A percentile compares a stretch with the other conserved stretches of the same genome.
These are phyloP conservation scores for Spialia ferax DNA, from an alignment of 2,888 invertebrate genomes.

Conservation along the genomic window DNA sequence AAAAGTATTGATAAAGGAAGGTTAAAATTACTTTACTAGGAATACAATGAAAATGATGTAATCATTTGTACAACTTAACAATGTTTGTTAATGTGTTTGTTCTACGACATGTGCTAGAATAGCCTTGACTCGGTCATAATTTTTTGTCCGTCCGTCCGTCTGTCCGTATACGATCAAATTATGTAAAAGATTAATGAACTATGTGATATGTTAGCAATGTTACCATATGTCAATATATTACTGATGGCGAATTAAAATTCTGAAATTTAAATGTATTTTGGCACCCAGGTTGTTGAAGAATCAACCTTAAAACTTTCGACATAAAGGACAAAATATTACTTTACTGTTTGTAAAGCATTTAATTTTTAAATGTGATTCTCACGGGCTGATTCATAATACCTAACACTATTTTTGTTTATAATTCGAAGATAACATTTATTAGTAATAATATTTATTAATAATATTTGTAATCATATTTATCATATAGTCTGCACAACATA, in stretches of 20 bases:
- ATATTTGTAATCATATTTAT: too few species aligned
- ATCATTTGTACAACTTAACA: background rate
- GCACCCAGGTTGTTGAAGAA: background rate
- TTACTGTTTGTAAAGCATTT: background rate
- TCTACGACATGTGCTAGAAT: conserved; percentile 48
- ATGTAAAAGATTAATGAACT: conserved; percentile 24
- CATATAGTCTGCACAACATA: too few species aligned
- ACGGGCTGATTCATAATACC: background rate
- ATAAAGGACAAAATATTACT: background rate
- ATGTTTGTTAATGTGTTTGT: conserved; percentile 43
- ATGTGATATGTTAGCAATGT: conserved; percentile 13
- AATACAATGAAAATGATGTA: background rate
- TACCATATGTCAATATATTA: conserved; percentile 28
- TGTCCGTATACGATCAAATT: conserved; percentile 24
- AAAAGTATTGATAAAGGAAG: too few species aligned
- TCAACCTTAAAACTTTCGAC: too few species aligned
- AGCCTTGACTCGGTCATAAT: conserved; percentile 57
- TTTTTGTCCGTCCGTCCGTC: conserved; percentile 48
- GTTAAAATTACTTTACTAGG: too few species aligned
- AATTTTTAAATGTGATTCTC: background rate
- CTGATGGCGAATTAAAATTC: conserved; percentile 32
- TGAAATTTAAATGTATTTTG: conserved; percentile 10
- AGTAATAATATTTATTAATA: too few species aligned
- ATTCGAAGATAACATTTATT: too few species aligned
- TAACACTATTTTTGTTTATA: background rate